Conservation (phyloP, 2,888 invertebrate species). For the Branchinecta sandiegonensis region DNA sequence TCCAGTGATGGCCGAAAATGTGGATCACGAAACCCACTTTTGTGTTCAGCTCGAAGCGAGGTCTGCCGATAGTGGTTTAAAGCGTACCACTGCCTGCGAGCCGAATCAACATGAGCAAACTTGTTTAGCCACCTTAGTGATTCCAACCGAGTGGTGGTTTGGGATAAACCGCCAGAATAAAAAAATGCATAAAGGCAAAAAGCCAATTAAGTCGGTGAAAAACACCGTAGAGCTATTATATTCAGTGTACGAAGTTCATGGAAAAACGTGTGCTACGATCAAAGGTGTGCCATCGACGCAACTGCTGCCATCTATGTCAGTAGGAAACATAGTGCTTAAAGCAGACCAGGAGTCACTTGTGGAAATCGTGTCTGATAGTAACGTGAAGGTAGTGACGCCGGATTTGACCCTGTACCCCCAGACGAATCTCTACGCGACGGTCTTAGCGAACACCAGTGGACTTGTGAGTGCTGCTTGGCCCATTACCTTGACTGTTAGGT, state of each 20-base stretch:
- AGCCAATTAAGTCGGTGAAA: slow-evolving; percentile 29
- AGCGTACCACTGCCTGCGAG: neutral
- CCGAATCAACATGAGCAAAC: slow-evolving; percentile 25
- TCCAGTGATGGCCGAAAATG: slow-evolving; percentile 5
- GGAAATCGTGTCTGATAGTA: slow-evolving; percentile 18
- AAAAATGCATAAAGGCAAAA: slow-evolving; percentile 31
- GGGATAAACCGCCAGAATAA: neutral
- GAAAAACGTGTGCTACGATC: slow-evolving; percentile 6
- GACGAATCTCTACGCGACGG: slow-evolving; percentile 76
- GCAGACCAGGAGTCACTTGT: slow-evolving; percentile 2
- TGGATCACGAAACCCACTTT: slow-evolving; percentile 9
- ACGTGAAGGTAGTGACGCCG: slow-evolving; percentile 20
- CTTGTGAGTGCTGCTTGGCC: slow-evolving; percentile 16
- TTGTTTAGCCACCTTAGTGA: slow-evolving; percentile 70
- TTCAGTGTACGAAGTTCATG: slow-evolving; percentile 21
- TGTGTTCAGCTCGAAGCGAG: neutral
- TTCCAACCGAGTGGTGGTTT: slow-evolving; percentile 80
- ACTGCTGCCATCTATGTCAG: slow-evolving; percentile 16
- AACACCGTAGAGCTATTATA: slow-evolving; percentile 29
- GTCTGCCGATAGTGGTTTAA: slow-evolving; percentile 7
- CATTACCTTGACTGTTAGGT: slow-evolving; percentile 22
- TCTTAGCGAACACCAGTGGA: slow-evolving; percentile 40
- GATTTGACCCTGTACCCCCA: slow-evolving; percentile 60
- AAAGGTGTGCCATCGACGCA: slow-evolving; percentile 15
- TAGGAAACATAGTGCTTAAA: slow-evolving; percentile 20